phyloP scores from a whole-genome alignment of 2,888 invertebrate species.

The Rutpela maculata region DNA sequence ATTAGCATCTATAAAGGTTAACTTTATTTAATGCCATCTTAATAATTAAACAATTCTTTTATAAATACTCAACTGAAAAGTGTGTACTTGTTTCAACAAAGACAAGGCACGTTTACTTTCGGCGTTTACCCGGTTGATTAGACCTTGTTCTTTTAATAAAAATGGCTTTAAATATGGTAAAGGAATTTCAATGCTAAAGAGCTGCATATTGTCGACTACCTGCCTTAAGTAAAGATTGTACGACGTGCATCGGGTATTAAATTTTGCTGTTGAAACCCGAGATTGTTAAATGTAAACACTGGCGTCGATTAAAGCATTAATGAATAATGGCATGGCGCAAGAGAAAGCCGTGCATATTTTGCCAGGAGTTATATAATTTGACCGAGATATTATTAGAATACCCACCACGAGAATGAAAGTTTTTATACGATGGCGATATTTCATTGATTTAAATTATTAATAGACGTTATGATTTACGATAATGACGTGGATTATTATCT shows the following conservation, averaged over 20 bases:
- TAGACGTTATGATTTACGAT: not conserved
- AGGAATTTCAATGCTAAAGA: not conserved
- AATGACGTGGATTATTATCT: not conserved
- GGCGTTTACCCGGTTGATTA: not conserved
- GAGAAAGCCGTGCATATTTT: conserved; percentile 31
- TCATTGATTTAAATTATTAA: conserved; percentile 3
- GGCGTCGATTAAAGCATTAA: conserved; percentile 28
- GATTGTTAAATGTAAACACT: conserved; percentile 15
- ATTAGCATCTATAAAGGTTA: not conserved
- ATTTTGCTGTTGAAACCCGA: conserved; percentile 9
- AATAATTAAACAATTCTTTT: not conserved
- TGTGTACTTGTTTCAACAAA: not conserved
- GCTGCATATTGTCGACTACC: not conserved
- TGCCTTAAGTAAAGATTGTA: not conserved
- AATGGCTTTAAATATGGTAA: not conserved
- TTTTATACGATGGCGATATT: not conserved
- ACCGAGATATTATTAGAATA: conserved; percentile 21
- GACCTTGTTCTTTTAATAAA: not conserved
- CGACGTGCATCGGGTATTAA: conserved; percentile 15
- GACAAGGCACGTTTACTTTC: not conserved
- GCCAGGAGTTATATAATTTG: conserved; percentile 29
- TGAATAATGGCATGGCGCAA: conserved; percentile 15
- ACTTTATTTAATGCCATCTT: not conserved
- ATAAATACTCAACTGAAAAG: conserved; percentile 7
- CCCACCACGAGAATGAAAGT: conserved; percentile 28